phyloP scores from a whole-genome alignment of 2,113 vertebrate genomes.

The Amia ocellicauda region DNA sequence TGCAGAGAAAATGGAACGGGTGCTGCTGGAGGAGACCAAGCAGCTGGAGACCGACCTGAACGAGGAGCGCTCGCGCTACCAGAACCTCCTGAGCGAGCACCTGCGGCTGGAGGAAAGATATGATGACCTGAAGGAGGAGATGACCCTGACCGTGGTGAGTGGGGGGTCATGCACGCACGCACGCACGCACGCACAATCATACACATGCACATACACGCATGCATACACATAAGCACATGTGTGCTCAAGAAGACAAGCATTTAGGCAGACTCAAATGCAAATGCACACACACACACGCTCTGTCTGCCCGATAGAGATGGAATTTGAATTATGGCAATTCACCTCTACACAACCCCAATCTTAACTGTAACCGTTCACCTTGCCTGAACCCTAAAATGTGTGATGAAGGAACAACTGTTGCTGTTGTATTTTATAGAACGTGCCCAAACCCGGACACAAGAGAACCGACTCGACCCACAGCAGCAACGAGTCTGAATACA shows the following conservation, averaged over 20 bases:
- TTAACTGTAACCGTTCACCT: too few relatives aligned
- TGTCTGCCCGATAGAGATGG: too few relatives aligned
- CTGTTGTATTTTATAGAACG: conserved; percentile 56
- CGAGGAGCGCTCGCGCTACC: conserved; percentile 90
- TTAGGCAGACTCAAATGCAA: too few relatives aligned
- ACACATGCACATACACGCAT: neutral
- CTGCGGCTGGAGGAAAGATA: conserved; percentile 92
- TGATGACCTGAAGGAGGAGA: conserved; percentile 89
- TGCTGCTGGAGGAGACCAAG: conserved; percentile 82
- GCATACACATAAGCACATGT: neutral
- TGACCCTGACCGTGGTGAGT: conserved; percentile 74
- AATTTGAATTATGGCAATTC: too few relatives aligned
- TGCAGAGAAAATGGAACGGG: conserved; percentile 86
- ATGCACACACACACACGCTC: neutral
- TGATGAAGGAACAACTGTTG: too few relatives aligned
- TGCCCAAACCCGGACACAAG: conserved; percentile 87
- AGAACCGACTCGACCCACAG: conserved; percentile 96
- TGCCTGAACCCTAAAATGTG: too few relatives aligned
- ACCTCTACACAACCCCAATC: too few relatives aligned
- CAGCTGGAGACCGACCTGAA: conserved; percentile 92
- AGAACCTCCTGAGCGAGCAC: conserved; percentile 94
- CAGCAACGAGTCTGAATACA: conserved; percentile 96
- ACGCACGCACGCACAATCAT: neutral
- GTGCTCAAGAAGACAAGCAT: too few relatives aligned
- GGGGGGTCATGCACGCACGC: neutral